Evolutionary conservation across 2,113 vertebrate species (phyloP), one percentile per base, ranked within the genome.

Genomic region (Seriola aureovittata): DNA sequence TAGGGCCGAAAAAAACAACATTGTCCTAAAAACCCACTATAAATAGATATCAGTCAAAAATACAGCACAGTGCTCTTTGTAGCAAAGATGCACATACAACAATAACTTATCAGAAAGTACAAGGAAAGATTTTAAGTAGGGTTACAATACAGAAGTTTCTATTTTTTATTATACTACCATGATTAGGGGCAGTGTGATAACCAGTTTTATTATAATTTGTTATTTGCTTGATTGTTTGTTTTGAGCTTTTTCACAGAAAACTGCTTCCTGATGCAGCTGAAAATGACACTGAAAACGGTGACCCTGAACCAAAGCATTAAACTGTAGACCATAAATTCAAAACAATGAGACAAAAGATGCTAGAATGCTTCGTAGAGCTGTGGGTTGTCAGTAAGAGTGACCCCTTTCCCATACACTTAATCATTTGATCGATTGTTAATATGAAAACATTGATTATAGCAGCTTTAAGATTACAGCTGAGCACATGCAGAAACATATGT

Each of bases 391-490:
- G 1, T 10, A 4, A 46, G n/a, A n/a, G 10, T 0, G 25, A 55
- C 23, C 10, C 21, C 8, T 52, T 55, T 78, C 17, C 38, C 55
- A 54, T n/a, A 32, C 7, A 40, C 9, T 2, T 17, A 4, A 8
- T 55, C 19, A 34, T 64, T 34, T 19, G 29, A 70, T 66, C 5
- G n/a, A 4, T 32, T 34, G 23, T 62, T 68, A 14, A 40, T 25
- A 14, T 29, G 12, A 57, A 65, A 70, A 71, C 38, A 67, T 71
- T 29, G 36, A 50, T 66, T n/a, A 62, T 17, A 71, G 54, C 81
- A 29, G 36, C 68, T 82, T 65, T 29, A 25, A 3, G 11, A 44
- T 46, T 25, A n/a, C 38, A 83, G 62, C 32, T 42, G 13, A 71
- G 3, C 9, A 44, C 42, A 58, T 25, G 32, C 40, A 48, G 54